Percentiles rank a stretch among this genome's conserved stretches.
phyloP scores from a whole-genome alignment of 2,888 invertebrate species.

The Aquatica leii region DNA sequence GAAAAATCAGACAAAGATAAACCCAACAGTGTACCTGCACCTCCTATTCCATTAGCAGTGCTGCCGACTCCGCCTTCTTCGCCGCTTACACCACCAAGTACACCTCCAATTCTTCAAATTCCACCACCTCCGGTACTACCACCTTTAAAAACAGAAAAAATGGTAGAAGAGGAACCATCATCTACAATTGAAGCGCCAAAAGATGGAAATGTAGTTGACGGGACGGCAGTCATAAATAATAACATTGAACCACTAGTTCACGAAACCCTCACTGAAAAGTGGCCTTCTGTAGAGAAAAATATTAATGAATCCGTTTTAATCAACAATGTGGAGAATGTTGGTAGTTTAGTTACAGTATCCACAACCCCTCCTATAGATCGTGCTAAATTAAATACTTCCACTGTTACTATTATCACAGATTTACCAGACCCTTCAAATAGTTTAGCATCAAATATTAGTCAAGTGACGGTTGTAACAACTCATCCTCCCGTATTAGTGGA shows the following conservation, averaged over 20 bases:
- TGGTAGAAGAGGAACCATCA: background rate
- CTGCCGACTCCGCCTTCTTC: conserved; percentile 58
- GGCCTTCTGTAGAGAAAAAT: conserved; percentile 34
- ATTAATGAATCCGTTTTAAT: conserved; percentile 49
- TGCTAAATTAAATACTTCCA: conserved; percentile 62
- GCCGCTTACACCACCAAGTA: conserved; percentile 55
- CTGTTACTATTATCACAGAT: conserved; percentile 64
- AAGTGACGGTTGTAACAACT: conserved; percentile 84
- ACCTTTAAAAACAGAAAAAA: too few species aligned
- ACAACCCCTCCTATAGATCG: conserved; percentile 53
- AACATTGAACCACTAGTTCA: conserved; percentile 16
- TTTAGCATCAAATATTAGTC: conserved; percentile 76
- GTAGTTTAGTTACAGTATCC: conserved; percentile 54
- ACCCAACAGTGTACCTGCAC: conserved; percentile 49
- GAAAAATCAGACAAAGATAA: conserved; percentile 62
- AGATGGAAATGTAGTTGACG: conserved; percentile 14
- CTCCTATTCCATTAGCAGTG: conserved; percentile 43
- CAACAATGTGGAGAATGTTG: conserved; percentile 47
- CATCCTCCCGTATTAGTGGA: conserved; percentile 82
- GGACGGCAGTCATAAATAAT: conserved; percentile 14
- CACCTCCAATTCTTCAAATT: conserved; percentile 49
- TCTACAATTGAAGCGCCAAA: too few species aligned
- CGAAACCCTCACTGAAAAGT: conserved; percentile 6
- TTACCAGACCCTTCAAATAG: conserved; percentile 74
- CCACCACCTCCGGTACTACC: conserved; percentile 38